Base-by-base conservation (phyloP, 2,113 vertebrate species). In the Platysteira castanea region DNA sequence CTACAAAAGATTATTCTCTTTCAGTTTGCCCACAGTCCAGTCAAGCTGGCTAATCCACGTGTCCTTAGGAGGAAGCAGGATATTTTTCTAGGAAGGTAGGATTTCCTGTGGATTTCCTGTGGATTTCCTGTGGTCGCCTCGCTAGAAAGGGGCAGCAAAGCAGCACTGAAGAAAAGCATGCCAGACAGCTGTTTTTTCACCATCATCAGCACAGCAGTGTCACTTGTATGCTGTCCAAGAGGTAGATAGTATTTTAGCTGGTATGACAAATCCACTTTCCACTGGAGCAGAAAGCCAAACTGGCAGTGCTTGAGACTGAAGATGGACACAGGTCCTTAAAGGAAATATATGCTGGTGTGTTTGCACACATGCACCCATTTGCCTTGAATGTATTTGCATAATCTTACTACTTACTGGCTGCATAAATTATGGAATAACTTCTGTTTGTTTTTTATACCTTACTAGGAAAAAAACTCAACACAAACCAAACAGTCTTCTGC, bases 41-140 rank as follows among this genome's bases (percentile, higher is more conserved):
- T 15, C 0, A 0, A 93, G 67, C 61, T 80, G 54, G 33, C 71
- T 59, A 46, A 35, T 73, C 39, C 50, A 15, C 0, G 0, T 1
- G 2, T 30, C 65, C 68, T 80, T 19, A 74, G 54, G 46, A 96
- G 90, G 89, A 96, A 96, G 75, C 46, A 88, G 93, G 87, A 88
- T 95, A 87, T 96, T 96, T 93, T 89, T 85, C 93, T 80, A 90
- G 91, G 89, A 94, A 95, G 91, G 49, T 6, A 73, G 63, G 78
- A 96, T 94, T 94, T 96, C 94, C 92, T 91, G 41, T 41, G 41
- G 78, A 96, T 94, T 94, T 96, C 94, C 92, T 91, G 41, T 41
- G 41, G 81, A 69, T 95, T 95, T 91, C 82, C 91, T 89, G 93
- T 44, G 69, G 78, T 85, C 1, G 35, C 67, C 81, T 69, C 19